phyloP scores from a whole-genome alignment of 1,140 invertebrate genomes.

The Meloidogyne floridensis region DNA sequence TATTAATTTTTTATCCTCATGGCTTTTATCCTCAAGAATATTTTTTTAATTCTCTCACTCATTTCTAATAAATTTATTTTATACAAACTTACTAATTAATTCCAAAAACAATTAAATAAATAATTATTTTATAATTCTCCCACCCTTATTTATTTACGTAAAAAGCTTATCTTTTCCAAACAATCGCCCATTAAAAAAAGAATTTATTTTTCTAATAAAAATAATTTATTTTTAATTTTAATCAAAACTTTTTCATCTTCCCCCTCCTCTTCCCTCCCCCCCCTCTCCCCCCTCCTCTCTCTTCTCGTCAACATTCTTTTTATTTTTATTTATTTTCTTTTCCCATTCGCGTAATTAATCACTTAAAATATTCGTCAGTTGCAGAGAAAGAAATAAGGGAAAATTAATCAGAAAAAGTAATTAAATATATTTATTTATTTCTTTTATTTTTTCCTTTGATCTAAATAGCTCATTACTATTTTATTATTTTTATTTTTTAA shows the following conservation, averaged over 20 bases:
- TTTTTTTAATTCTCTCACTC: too few species aligned
- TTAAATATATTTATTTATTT: neutral
- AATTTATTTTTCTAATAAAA: neutral
- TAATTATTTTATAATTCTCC: too few species aligned
- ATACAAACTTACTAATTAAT: too few species aligned
- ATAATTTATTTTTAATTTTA: constrained; percentile 1
- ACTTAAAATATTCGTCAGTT: constrained; percentile 4
- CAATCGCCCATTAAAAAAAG: neutral
- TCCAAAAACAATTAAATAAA: too few species aligned
- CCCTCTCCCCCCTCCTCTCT: neutral
- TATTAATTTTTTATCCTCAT: too few species aligned
- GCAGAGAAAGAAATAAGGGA: neutral
- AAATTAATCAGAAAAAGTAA: neutral
- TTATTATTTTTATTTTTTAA: neutral
- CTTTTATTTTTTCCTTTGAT: neutral
- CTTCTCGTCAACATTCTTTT: neutral
- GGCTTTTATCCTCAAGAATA: too few species aligned
- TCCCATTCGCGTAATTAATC: constrained; percentile 13
- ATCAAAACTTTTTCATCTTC: neutral
- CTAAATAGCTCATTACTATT: constrained; percentile 11
- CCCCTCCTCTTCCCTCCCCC: neutral
- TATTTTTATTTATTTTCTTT: neutral
- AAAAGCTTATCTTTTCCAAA: neutral
- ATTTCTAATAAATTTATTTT: too few species aligned
- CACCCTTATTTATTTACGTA: neutral